Conservation (phyloP, 1,140 invertebrate genomes). For the Kradibia gibbosae region DNA sequence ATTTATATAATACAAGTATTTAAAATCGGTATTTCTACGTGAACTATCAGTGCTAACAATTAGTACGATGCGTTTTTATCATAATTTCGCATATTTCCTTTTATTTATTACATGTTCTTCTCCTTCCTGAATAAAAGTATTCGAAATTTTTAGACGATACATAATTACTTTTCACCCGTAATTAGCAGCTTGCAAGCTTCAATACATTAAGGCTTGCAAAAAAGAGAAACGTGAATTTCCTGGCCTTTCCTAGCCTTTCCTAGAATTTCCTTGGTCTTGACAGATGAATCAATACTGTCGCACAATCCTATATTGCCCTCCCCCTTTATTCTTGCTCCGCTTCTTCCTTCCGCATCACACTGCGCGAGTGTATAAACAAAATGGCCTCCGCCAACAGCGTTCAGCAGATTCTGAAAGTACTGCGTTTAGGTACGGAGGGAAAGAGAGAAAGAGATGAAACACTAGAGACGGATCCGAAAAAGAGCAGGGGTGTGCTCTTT, state of each 20-base stretch:
- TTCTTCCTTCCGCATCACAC: slow-evolving; percentile 31
- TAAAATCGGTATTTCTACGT: no score
- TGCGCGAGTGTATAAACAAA: slow-evolving; percentile 65
- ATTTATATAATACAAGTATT: no score
- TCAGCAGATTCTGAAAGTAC: background rate
- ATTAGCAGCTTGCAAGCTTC: background rate
- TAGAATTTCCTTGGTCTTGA: slow-evolving; percentile 58
- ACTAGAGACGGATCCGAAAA: background rate
- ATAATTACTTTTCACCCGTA: background rate
- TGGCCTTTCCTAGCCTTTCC: no score
- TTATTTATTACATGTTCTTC: background rate
- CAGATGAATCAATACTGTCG: slow-evolving; percentile 72
- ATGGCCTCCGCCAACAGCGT: slow-evolving; percentile 65
- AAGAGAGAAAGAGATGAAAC: background rate
- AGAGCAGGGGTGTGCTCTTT: background rate
- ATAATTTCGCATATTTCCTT: no score
- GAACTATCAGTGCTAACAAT: no score
- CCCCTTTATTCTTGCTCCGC: background rate
- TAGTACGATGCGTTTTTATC: no score
- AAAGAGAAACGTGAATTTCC: slow-evolving; percentile 57
- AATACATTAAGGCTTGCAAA: no score
- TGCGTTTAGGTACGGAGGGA: background rate
- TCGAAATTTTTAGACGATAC: background rate
- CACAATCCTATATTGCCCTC: slow-evolving; percentile 48
- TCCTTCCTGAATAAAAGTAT: background rate